phyloP scores from a whole-genome alignment of 2,888 invertebrate species.

The Drosophila pseudotalamancana region DNA sequence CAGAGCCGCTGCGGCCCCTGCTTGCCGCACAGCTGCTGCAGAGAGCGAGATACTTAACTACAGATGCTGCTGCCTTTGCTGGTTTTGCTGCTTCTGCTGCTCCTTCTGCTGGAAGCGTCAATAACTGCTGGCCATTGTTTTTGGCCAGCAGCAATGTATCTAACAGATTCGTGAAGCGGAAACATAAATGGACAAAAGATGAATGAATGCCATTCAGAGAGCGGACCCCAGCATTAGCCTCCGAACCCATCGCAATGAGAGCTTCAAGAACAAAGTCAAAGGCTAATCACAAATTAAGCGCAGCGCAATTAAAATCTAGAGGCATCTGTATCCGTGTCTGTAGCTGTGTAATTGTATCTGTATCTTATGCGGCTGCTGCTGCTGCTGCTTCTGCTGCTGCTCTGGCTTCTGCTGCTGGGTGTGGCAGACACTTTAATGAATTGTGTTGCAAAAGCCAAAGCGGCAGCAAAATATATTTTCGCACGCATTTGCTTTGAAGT shows the following conservation, averaged over 20 bases:
- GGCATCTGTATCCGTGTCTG: conserved; percentile 30
- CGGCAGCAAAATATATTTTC: conserved; percentile 61
- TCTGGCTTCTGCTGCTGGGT: conserved; percentile 14
- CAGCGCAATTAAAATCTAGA: conserved; percentile 63
- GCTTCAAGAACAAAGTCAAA: conserved; percentile 53
- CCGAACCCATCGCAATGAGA: not conserved
- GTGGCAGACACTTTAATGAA: conserved; percentile 54
- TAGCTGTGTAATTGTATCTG: conserved; percentile 12
- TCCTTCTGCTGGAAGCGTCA: conserved; percentile 42
- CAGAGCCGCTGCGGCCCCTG: not conserved
- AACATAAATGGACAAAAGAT: conserved; percentile 37
- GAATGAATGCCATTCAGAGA: conserved; percentile 41
- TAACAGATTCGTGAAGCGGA: conserved; percentile 29
- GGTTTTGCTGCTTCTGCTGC: conserved; percentile 21
- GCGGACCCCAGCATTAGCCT: conserved; percentile 1
- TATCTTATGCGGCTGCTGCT: not conserved
- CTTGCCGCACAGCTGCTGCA: conserved; percentile 31
- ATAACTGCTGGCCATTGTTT: conserved; percentile 44
- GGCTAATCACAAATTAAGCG: conserved; percentile 79
- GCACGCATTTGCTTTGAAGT: conserved; percentile 44
- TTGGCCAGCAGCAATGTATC: conserved; percentile 38
- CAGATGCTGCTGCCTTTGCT: conserved; percentile 15
- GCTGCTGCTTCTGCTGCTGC: conserved; percentile 1
- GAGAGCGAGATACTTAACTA: conserved; percentile 19
- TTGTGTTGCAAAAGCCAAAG: conserved; percentile 32